phyloP scores from a whole-genome alignment of 1,140 invertebrate species.

The Monochamus saltuarius region DNA sequence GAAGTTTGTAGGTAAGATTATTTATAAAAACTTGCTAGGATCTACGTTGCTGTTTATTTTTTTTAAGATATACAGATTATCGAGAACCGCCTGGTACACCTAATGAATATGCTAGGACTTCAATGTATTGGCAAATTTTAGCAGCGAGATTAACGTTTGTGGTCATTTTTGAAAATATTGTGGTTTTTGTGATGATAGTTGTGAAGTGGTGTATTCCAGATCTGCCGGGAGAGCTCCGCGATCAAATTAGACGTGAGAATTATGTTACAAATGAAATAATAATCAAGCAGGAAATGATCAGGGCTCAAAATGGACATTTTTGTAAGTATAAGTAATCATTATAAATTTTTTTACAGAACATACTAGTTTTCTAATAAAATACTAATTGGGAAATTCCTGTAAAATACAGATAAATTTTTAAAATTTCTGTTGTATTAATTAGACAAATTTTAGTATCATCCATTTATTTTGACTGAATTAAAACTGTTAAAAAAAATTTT shows the following conservation, averaged over 20 bases:
- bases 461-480: not conserved
- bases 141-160: slow-evolving; percentile 88
- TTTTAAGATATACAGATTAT: slow-evolving; percentile 84
- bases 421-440: not conserved
- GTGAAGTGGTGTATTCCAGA: slow-evolving; percentile 87
- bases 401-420: not conserved
- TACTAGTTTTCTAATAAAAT: too few relatives aligned
- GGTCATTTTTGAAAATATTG: slow-evolving; percentile 90
- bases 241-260: slow-evolving; percentile 80
- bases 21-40: not conserved
- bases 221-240: slow-evolving; percentile 71
- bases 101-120: slow-evolving; percentile 68
- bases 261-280: slow-evolving; percentile 90
- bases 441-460: not conserved
- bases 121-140: slow-evolving; percentile 89
- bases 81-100: slow-evolving; percentile 68
- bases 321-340: slow-evolving; percentile 26
- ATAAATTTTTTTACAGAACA: not conserved
- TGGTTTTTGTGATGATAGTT: slow-evolving; percentile 79
- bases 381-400: too few relatives aligned
- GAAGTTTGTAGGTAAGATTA: slow-evolving; percentile 69
- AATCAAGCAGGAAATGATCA: slow-evolving; percentile 72
- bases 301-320: slow-evolving; percentile 52
- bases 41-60: not conserved
- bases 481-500: not conserved